A percentile compares a stretch with the other conserved stretches of the same genome.
These are phyloP conservation scores for Pammene fasciana DNA, from an alignment of 2,888 invertebrate species.

Conservation along the genomic window DNA sequence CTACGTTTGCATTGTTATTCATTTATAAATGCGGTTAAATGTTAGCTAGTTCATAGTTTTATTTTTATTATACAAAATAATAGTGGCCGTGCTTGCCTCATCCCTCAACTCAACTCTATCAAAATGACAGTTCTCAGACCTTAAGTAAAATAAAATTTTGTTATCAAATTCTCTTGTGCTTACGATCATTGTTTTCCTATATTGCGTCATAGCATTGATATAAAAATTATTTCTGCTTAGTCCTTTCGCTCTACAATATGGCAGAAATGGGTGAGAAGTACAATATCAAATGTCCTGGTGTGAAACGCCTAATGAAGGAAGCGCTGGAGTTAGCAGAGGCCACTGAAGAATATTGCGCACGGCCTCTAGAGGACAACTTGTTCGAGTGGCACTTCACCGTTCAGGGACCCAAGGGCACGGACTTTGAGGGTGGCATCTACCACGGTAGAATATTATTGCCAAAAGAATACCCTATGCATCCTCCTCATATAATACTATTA, in stretches of 20 bases:
- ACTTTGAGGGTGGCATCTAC: constrained; percentile 95
- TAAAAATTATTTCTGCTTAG: constrained; percentile 10
- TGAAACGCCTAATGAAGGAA: constrained; percentile 96
- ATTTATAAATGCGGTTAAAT: neutral
- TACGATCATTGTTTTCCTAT: constrained; percentile 15
- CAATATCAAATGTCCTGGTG: constrained; percentile 87
- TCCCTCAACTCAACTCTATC: neutral
- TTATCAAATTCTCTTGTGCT: constrained; percentile 33
- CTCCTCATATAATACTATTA: constrained; percentile 95
- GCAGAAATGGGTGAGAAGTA: constrained; percentile 77
- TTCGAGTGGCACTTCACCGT: constrained; percentile 99
- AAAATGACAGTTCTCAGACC: constrained; percentile 31
- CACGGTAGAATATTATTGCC: constrained; percentile 96
- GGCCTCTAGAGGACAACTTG: constrained; percentile 96
- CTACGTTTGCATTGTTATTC: constrained; percentile 8
- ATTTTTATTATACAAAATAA: too few relatives aligned
- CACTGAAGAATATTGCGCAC: constrained; percentile 94
- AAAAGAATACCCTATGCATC: constrained; percentile 98
- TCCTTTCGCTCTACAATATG: constrained; percentile 52
- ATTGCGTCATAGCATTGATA: constrained; percentile 24
- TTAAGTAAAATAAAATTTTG: constrained; percentile 33
- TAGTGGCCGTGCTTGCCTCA: neutral
- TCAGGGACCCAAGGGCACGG: constrained; percentile 93
- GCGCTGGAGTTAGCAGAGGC: constrained; percentile 93
- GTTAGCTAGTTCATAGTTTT: neutral